These are phyloP conservation scores for Lytechinus variegatus DNA, from an alignment of 35 echinoderm and acorn worm species.

Conservation along the genomic window DNA sequence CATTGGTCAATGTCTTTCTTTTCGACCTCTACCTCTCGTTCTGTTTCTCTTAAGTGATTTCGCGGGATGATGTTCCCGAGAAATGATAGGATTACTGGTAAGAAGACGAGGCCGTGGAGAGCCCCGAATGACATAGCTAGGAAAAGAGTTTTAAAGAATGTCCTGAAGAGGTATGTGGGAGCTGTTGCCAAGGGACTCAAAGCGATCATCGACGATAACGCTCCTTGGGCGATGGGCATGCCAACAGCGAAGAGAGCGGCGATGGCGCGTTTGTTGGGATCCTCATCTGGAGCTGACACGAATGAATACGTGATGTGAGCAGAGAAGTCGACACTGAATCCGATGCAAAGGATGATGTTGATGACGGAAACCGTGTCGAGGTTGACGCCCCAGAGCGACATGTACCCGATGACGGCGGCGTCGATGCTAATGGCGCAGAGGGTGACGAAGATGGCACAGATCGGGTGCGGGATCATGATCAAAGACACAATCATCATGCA, in stretches of 20 bases:
- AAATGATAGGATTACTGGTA: conserved; percentile 74
- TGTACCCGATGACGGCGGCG: conserved; percentile 78
- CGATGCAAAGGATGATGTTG: conserved; percentile 80
- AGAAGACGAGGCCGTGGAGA: conserved; percentile 78
- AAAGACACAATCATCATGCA: conserved; percentile 82
- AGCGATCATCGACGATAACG: conserved; percentile 65
- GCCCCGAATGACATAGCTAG: conserved; percentile 80
- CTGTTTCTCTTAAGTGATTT: conserved; percentile 10
- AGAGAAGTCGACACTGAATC: conserved; percentile 90
- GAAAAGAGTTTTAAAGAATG: conserved; percentile 83
- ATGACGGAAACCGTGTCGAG: conserved; percentile 84
- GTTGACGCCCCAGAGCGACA: conserved; percentile 69
- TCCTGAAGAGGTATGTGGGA: conserved; percentile 64
- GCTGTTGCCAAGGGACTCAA: conserved; percentile 64
- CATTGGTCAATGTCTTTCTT: background rate
- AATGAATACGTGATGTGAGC: conserved; percentile 87
- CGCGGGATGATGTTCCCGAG: conserved; percentile 19
- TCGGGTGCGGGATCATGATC: conserved; percentile 75
- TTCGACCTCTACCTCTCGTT: conserved; percentile 5
- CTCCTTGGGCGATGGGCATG: conserved; percentile 68
- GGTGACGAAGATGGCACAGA: conserved; percentile 78
- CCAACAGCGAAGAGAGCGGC: conserved; percentile 64
- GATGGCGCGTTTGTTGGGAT: conserved; percentile 68
- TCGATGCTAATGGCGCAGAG: conserved; percentile 73
- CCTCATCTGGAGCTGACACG: conserved; percentile 60